Evolutionary conservation across 2,113 vertebrate species (phyloP).

Genomic region (Campylomormyrus tamandua): DNA sequence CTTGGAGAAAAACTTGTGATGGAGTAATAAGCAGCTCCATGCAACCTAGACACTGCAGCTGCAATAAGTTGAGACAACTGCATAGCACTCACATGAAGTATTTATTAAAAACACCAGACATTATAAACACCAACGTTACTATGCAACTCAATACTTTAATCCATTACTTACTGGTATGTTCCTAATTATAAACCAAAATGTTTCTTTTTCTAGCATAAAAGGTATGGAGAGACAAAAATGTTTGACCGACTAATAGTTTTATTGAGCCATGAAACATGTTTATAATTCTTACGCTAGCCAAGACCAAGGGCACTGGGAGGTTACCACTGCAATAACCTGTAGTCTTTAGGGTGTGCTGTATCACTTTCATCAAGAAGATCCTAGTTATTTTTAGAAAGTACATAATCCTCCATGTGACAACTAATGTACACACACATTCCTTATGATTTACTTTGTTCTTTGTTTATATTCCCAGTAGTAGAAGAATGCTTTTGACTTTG

Average conservation of each 20-base stretch:
- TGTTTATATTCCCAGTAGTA: not conserved
- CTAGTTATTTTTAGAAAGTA: not conserved
- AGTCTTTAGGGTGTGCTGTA: conserved; percentile 41
- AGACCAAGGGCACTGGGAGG: conserved; percentile 51
- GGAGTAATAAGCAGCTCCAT: not conserved
- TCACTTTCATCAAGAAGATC: conserved; percentile 23
- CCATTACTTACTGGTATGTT: conserved; percentile 46
- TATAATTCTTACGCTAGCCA: conserved; percentile 50
- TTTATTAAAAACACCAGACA: not conserved
- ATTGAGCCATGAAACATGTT: conserved; percentile 65
- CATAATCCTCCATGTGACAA: not conserved
- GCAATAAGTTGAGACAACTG: not conserved
- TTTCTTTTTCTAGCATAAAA: conserved; percentile 50
- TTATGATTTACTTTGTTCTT: not conserved
- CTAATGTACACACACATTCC: not conserved
- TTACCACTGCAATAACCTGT: conserved; percentile 46
- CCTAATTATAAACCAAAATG: conserved; percentile 51
- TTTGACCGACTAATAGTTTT: conserved; percentile 51
- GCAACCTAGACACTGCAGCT: not conserved
- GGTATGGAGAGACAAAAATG: conserved; percentile 46
- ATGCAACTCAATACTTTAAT: conserved; percentile 33
- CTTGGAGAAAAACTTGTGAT: not conserved
- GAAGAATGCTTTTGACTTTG: not conserved
- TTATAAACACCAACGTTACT: not conserved
- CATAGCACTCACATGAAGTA: not conserved